A percentile compares a stretch with the other conserved stretches of the same genome.
Conservation (phyloP, 2,113 vertebrate species). For the Oreochromis spilurus region DNA sequence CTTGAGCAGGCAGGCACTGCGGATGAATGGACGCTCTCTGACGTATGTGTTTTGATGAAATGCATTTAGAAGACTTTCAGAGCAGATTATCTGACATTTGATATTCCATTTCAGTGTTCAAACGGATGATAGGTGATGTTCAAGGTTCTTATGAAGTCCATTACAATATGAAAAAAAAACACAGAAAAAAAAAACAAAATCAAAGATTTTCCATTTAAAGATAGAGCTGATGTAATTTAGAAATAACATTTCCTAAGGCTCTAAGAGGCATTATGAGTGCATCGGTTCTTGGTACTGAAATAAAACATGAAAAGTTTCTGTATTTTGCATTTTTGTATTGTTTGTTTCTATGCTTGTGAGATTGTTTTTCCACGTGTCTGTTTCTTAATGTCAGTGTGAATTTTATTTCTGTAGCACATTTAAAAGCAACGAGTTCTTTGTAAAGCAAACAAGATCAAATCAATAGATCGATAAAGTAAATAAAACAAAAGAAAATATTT, state of each 20-base stretch:
- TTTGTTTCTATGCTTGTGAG: neutral
- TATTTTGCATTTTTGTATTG: neutral
- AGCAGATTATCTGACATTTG: slow-evolving; percentile 24
- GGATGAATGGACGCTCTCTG: slow-evolving; percentile 25
- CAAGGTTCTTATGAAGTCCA: neutral
- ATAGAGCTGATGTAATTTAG: neutral
- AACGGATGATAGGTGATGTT: neutral
- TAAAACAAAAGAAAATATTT: neutral
- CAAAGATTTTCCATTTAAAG: neutral
- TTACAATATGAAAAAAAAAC: neutral
- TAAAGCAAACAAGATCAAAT: fast-evolving
- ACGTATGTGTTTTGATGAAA: slow-evolving; percentile 10
- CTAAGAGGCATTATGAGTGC: neutral
- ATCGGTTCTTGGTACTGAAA: neutral
- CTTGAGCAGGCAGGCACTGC: neutral
- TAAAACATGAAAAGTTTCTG: neutral
- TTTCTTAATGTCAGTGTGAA: neutral
- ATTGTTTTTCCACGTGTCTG: neutral
- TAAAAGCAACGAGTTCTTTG: fast-evolving
- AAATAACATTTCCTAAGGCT: neutral
- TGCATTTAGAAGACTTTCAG: slow-evolving; percentile 41
- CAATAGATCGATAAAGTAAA: neutral
- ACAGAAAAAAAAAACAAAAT: neutral
- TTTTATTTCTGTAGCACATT: neutral
- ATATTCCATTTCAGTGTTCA: slow-evolving; percentile 32